Evolutionary conservation across 2,888 invertebrate genomes (phyloP), one percentile per base, ranked within the genome.

Genomic region (Neocrepidodera transversa): DNA sequence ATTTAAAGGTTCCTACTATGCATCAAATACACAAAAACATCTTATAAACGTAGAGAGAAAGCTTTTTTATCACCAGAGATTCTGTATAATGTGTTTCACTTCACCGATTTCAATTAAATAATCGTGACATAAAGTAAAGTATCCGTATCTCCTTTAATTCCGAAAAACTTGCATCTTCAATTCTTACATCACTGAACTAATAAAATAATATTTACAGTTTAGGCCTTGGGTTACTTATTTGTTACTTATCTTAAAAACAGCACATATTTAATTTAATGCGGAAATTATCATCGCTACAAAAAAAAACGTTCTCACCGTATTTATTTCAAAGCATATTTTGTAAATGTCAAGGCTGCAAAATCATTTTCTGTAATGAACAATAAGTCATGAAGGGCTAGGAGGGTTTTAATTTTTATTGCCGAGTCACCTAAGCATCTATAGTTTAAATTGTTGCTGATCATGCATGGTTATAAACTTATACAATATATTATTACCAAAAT

Each of bases 141-240:
- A 38, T 38, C 38, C 38, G 38, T 38, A 38, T 38, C 38, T 38
- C 38, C 38, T 36, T 6, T 6, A 17, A 38, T 38, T 38, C 38
- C 38, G 17, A 38, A 38, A 38, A 38, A 17, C 1, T 13, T 17
- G 10, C 38, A 17, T 38, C 38, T 38, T 38, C 38, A 38, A 13
- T 38, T 38, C 38, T 38, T 38, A 38, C 38, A 10, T 38, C 38
- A 38, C 17, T 38, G 38, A 16, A 38, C 38, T 17, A 38, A 38
- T 38, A 38, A 38, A 38, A 38, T 38, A 38, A 38, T 38, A 38
- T 38, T 38, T 38, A 38, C 38, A 38, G 38, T 38, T 38, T 38
- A 38, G 17, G 17, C 38, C 38, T 38, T 38, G 38, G 17, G 38
- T 38, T 38, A 38, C 38, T 38, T 38, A 16, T 2, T 38, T 16